Evolutionary conservation across 1,140 invertebrate genomes (phyloP), one percentile per base, ranked within the genome.

Genomic region (Berghia stephanieae): DNA sequence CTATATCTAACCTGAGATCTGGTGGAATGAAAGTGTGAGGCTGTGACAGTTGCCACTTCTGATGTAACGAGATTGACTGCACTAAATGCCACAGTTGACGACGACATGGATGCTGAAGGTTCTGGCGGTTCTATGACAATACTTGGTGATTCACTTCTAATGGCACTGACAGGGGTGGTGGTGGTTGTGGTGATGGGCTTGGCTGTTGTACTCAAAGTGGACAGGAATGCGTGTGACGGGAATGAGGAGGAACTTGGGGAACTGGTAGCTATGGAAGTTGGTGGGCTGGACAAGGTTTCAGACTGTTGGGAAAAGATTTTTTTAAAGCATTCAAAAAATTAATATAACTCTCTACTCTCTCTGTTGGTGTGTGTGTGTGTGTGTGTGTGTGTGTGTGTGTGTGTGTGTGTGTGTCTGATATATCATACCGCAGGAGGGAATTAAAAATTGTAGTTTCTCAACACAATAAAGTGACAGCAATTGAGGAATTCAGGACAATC

Each of bases 301-400:
- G 36, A 42, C 76, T 72, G 68, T 27, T n/a, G 43, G 40, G 44
- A 43, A 43, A 68, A 24, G 31, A 3, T 21, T 38, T 46, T 40
- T 49, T 76, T n/a, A n/a, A n/a, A n/a, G n/a, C n/a, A n/a, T n/a
- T n/a, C n/a, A n/a, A n/a, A n/a, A n/a, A n/a, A n/a, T n/a, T n/a
- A n/a, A n/a, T n/a, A n/a, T n/a, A n/a, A n/a, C n/a, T n/a, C n/a
- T n/a, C n/a, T n/a, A n/a, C n/a, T n/a, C n/a, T n/a, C n/a, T n/a
- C n/a, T n/a, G n/a, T n/a, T n/a, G n/a, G 57, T 60, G 57, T 60
- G 5, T 24, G 57, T n/a, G 5, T 5, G 57, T 60, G 57, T 60
- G n/a, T 60, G 57, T 60, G 57, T 60, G 57, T 60, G 57, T 60
- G 57, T 31, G 57, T 60, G 57, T 31, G 34, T 44, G 4, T 72